Base-by-base conservation (phyloP, 2,113 vertebrate genomes). In the Tapirus terrestris region DNA sequence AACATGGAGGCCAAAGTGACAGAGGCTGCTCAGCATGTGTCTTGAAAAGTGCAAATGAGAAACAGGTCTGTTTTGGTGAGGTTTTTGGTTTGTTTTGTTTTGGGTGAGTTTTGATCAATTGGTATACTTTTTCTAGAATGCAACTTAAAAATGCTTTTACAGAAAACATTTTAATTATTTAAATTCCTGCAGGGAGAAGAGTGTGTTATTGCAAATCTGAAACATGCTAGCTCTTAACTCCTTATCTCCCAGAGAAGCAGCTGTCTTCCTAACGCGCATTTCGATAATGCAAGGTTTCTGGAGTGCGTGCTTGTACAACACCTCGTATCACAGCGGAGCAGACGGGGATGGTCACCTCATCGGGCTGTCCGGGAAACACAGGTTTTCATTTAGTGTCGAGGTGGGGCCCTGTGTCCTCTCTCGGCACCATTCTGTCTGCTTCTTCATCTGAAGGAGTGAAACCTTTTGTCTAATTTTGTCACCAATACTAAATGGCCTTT, bases 401-500 rank as follows among this genome's bases (percentile, higher is more conserved):
- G 39, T 1, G 33, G 21, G 27, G 60, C 27, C 18, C n/a, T n/a
- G 31, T 1, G 13, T 1, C 8, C 29, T 8, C 25, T 8, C 72
- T 51, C 1, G 4, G 31, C 51, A 16, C 67, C 8, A 1, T 45
- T 82, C 36, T 4, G 23, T 65, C 88, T n/a, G 29, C 63, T 20
- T n/a, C 82, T 77, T 91, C 81, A 0, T 16, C 18, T 10, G 51
- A 36, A 84, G 80, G 56, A 79, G 68, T 23, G 91, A 86, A 56
- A 68, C 48, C 91, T 93, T 86, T 89, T 51, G 9, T 95, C 90
- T 89, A 90, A 94, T 91, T 89, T 85, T 93, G 87, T 82, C 85
- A 16, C 96, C 93, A 16, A 31, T 84, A 23, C 86, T 68, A 45
- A 93, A 91, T 72, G 96, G 96, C 93, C 91, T 97, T 97, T 97